Conservation (phyloP, 2,888 invertebrate genomes). For the Odontomyia ornata region DNA sequence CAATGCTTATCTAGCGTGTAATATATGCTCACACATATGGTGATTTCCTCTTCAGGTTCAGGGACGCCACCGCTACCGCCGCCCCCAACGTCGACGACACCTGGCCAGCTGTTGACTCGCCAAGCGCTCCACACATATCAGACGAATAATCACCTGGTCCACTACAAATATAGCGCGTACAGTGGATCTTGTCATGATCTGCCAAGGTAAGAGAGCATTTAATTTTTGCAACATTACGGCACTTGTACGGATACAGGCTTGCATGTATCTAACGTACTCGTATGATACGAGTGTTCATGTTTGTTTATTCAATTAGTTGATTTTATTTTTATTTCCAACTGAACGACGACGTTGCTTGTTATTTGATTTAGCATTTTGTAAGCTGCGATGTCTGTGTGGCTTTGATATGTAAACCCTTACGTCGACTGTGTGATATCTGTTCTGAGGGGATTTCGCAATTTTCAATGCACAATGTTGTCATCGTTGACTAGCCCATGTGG, state of each 20-base stretch:
- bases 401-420: too few relatives aligned
- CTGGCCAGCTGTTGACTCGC: constrained; percentile 68
- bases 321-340: neutral
- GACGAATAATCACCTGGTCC: constrained; percentile 87
- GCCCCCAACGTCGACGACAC: constrained; percentile 50
- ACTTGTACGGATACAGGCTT: neutral
- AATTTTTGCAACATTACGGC: neutral
- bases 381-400: neutral
- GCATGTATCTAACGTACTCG: neutral
- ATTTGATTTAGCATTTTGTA: neutral
- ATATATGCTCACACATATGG: neutral
- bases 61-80: constrained; percentile 1
- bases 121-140: constrained; percentile 78
- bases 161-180: constrained; percentile 90
- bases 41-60: constrained; percentile 25
- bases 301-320: constrained; percentile 15
- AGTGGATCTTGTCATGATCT: constrained; percentile 87
- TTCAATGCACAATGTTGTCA: neutral
- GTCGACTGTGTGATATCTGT: neutral
- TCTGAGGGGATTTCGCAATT: neutral
- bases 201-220: constrained; percentile 71
- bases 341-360: neutral
- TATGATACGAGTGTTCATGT: neutral
- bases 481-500: neutral
- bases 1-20: constrained; percentile 8